Conservation (phyloP, 2,888 invertebrate species). For the Epirrhoe alternata region DNA sequence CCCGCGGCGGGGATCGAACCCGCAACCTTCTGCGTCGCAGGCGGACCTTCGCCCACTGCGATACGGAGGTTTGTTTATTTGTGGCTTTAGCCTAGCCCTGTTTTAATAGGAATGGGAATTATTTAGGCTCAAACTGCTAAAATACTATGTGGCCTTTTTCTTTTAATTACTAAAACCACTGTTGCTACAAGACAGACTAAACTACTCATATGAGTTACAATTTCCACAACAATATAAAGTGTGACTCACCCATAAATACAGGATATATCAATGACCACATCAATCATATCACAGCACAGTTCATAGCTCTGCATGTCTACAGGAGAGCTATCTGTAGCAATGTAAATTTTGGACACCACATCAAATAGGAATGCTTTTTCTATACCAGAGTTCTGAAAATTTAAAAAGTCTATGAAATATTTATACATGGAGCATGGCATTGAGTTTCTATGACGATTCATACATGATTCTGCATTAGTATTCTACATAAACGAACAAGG, state of each 20-base stretch:
- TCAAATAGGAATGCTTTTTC: slow-evolving; percentile 99
- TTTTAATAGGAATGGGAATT: too few relatives aligned
- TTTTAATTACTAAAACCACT: too few relatives aligned
- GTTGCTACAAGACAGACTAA: neutral
- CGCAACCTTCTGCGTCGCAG: too few relatives aligned
- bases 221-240: neutral
- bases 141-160: too few relatives aligned
- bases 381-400: slow-evolving; percentile 96
- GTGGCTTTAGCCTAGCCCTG: too few relatives aligned
- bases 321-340: slow-evolving; percentile 99
- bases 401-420: neutral
- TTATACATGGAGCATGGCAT: neutral
- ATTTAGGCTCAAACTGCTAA: too few relatives aligned
- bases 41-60: too few relatives aligned
- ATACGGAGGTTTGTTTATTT: too few relatives aligned
- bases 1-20: too few relatives aligned
- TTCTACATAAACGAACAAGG: too few relatives aligned
- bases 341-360: slow-evolving; percentile 99
- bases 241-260: slow-evolving; percentile 96
- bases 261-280: slow-evolving; percentile 99
- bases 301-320: slow-evolving; percentile 99
- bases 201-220: neutral
- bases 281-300: slow-evolving; percentile 99
- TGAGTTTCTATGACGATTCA: neutral
- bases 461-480: neutral